A percentile compares a stretch with the other conserved stretches of the same genome.
Conservation (phyloP, 1,140 invertebrate genomes). For the Tetragnatha versicolor region DNA sequence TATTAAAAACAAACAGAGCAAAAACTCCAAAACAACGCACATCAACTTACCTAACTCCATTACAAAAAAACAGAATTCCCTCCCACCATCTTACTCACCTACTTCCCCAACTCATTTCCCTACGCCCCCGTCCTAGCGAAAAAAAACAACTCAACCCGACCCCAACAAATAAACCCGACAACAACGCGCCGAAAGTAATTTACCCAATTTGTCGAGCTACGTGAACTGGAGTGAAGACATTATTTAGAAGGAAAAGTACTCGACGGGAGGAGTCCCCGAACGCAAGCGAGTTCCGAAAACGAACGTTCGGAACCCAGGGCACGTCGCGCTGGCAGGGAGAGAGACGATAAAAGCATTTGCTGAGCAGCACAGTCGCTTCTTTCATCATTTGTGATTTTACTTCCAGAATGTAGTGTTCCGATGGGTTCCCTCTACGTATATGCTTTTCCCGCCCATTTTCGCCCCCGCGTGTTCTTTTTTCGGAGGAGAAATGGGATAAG, state of each 20-base stretch:
- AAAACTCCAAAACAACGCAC: too few relatives aligned
- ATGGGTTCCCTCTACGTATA: too few relatives aligned
- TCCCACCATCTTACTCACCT: too few relatives aligned
- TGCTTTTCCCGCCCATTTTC: too few relatives aligned
- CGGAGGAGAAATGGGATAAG: too few relatives aligned
- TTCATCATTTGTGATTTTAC: constrained; percentile 39
- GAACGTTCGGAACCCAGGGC: constrained; percentile 7
- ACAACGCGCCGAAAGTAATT: constrained; percentile 6
- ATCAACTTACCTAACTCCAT: too few relatives aligned
- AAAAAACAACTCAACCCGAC: too few relatives aligned
- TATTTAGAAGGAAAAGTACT: constrained; percentile 38
- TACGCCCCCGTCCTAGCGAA: too few relatives aligned
- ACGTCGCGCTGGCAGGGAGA: constrained; percentile 37
- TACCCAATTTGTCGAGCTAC: constrained; percentile 34
- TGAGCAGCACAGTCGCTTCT: constrained; percentile 18
- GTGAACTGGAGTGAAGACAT: constrained; percentile 3
- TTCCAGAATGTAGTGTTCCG: constrained; percentile 1
- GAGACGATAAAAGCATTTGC: constrained; percentile 52
- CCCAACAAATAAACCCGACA: constrained; percentile 12
- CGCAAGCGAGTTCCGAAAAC: not conserved
- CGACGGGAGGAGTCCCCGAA: not conserved
- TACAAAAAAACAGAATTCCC: too few relatives aligned
- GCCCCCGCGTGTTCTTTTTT: too few relatives aligned
- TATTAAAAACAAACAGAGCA: too few relatives aligned
- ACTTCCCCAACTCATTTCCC: too few relatives aligned